A percentile compares a stretch with the other conserved stretches of the same genome.
These are phyloP conservation scores for Orcinus orca DNA, from an alignment of 2,113 vertebrate species.

Conservation along the genomic window DNA sequence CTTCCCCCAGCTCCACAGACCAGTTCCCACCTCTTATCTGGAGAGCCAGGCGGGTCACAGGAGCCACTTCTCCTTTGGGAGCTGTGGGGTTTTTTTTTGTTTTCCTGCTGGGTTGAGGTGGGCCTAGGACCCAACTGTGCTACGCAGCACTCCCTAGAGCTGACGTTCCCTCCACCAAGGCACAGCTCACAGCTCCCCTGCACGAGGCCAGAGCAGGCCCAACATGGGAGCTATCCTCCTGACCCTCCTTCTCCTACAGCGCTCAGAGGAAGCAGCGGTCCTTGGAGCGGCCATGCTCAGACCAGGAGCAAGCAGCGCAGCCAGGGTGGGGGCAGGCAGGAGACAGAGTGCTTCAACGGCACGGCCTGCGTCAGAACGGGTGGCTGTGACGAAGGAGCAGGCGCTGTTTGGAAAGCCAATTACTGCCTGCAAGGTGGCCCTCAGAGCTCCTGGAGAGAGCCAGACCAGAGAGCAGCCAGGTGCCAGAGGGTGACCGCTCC, in stretches of 20 bases:
- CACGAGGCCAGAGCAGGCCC: neutral
- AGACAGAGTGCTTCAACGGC: neutral
- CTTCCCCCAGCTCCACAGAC: neutral
- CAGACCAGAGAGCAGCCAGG: constrained; percentile 62
- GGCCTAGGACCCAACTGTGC: neutral
- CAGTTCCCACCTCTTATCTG: neutral
- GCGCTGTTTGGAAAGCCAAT: constrained; percentile 61
- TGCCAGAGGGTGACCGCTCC: constrained; percentile 55
- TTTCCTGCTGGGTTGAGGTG: neutral
- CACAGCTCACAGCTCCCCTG: neutral
- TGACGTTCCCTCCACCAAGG: neutral
- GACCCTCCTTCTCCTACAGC: neutral
- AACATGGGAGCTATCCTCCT: neutral
- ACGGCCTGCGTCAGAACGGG: constrained; percentile 31
- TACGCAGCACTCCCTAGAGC: neutral
- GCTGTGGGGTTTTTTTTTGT: neutral
- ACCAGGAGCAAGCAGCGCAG: neutral
- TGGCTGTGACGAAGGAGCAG: constrained; percentile 57
- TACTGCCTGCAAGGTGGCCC: constrained; percentile 71
- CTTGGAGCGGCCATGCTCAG: neutral
- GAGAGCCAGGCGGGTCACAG: neutral
- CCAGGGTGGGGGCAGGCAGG: neutral
- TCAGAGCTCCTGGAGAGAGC: constrained; percentile 56
- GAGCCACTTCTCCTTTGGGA: neutral
- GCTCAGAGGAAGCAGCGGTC: neutral